phyloP scores from a whole-genome alignment of 2,797 vertebrate species.

The Ptychadena robeensis region DNA sequence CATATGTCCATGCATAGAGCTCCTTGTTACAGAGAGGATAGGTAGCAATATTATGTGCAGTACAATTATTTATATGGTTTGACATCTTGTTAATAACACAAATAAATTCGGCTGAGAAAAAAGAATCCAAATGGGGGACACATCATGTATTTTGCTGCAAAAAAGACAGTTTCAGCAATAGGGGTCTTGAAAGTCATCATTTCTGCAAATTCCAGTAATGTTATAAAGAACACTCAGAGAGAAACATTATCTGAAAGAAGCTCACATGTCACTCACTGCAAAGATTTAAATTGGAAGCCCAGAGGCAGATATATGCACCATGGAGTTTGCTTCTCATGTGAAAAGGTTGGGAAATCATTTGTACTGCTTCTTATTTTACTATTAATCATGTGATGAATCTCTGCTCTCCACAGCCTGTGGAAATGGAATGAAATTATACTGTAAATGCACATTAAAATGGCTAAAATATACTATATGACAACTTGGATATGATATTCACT shows the following conservation, averaged over 20 bases:
- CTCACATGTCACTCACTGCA: conserved; percentile 40
- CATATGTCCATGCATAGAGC: background rate
- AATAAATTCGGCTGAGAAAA: background rate
- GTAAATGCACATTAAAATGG: conserved; percentile 59
- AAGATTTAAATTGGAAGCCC: conserved; percentile 42
- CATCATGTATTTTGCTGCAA: background rate
- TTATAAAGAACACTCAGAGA: background rate
- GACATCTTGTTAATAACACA: background rate
- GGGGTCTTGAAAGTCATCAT: background rate
- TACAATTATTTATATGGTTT: background rate
- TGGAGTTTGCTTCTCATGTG: conserved; percentile 32
- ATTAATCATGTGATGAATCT: conserved; percentile 57
- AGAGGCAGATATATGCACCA: conserved; percentile 27
- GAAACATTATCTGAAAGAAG: conserved; percentile 25
- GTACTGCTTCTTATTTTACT: conserved; percentile 39
- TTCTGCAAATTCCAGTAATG: background rate
- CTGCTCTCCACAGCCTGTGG: conserved; percentile 21
- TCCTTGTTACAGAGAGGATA: background rate
- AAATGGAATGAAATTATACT: conserved; percentile 56
- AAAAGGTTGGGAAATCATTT: conserved; percentile 45
- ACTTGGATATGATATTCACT: conserved; percentile 52
- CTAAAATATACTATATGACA: conserved; percentile 58
- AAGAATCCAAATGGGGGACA: background rate
- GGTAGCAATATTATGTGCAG: no score
- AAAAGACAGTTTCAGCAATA: background rate